phyloP scores from a whole-genome alignment of 2,888 invertebrate species.

The Alentia gelatinosa region DNA sequence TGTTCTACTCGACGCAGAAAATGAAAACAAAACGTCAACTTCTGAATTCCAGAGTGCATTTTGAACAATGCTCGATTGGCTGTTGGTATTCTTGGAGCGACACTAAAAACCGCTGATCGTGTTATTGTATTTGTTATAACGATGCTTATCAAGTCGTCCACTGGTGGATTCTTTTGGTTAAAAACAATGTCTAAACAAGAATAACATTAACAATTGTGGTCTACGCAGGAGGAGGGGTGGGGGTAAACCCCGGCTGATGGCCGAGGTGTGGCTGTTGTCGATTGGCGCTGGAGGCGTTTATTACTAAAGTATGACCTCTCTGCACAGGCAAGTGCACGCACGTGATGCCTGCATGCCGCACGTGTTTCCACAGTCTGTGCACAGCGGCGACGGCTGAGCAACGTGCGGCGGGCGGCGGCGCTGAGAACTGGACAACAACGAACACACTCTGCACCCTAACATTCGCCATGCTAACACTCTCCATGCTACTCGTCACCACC shows the following conservation, averaged over 20 bases:
- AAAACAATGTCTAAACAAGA: conserved; percentile 16
- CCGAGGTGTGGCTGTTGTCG: no score
- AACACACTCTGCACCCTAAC: background rate
- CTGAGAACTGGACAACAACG: background rate
- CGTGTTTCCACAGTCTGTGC: no score
- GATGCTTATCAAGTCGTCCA: background rate
- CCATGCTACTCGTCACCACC: background rate
- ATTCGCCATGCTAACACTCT: background rate
- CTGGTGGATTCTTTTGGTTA: background rate
- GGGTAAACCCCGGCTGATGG: no score
- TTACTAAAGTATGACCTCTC: background rate
- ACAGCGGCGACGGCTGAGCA: no score
- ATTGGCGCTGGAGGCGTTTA: no score
- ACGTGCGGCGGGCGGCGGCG: background rate
- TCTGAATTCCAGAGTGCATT: background rate
- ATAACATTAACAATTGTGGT: background rate
- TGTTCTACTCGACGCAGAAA: background rate
- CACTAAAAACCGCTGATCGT: background rate
- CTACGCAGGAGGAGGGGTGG: background rate
- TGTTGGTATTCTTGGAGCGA: background rate
- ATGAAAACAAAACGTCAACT: background rate
- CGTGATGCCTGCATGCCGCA: background rate
- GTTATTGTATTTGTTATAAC: background rate
- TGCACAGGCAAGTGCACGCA: background rate
- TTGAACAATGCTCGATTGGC: background rate